Evolutionary conservation across 92 coral and sea anemone genomes (phyloP).

Genomic region (Ricordea florida): DNA sequence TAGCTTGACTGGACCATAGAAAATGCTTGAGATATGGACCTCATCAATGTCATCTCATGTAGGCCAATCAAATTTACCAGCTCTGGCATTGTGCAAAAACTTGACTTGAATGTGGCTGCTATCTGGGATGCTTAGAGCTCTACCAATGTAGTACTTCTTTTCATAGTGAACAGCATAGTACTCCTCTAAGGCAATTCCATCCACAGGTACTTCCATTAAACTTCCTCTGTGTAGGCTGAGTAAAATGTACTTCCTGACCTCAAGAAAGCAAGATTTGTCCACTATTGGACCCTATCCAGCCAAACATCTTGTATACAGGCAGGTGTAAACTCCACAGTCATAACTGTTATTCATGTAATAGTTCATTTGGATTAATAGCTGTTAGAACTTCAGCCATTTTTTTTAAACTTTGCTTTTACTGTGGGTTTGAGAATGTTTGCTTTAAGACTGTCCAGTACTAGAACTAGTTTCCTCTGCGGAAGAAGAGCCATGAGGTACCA

Average conservation of each 20-base stretch:
- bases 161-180: constrained; percentile 35
- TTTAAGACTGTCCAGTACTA: constrained; percentile 11
- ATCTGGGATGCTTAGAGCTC: constrained; percentile 21
- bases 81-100: constrained; percentile 18
- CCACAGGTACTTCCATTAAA: background rate
- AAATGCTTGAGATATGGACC: too few species aligned
- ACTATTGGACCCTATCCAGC: constrained; percentile 28
- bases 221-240: constrained; percentile 11
- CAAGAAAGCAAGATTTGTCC: background rate
- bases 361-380: background rate
- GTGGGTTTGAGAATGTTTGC: constrained; percentile 6
- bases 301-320: constrained; percentile 13
- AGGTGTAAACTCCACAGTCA: constrained; percentile 41
- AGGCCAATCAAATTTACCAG: constrained; percentile 25
- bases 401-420: background rate
- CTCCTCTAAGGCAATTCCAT: constrained; percentile 4
- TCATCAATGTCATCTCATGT: constrained; percentile 29
- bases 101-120: background rate
- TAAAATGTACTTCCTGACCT: constrained; percentile 3
- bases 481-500: constrained; percentile 20
- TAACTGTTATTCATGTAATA: background rate
- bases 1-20: too few species aligned
- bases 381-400: constrained; percentile 11
- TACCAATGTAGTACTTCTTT: constrained; percentile 32
- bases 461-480: constrained; percentile 22